Evolutionary conservation across 1,140 invertebrate species (phyloP).

Genomic region (Campoletis sonorensis): DNA sequence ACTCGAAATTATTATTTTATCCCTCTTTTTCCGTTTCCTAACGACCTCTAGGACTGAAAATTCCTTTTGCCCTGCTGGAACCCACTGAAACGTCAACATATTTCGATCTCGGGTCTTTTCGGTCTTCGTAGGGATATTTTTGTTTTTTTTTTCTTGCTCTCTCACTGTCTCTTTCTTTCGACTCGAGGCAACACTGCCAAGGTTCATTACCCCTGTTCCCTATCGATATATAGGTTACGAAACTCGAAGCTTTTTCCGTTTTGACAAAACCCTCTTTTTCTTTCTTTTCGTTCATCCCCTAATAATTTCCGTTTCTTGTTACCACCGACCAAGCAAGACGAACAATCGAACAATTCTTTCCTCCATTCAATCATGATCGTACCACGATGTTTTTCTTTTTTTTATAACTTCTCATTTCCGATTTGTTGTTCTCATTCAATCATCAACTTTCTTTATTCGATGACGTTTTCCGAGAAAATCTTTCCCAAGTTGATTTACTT

Average conservation of each 20-base stretch:
- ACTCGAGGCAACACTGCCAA: slow-evolving; percentile 4
- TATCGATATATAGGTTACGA: slow-evolving; percentile 51
- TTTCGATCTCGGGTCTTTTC: not conserved
- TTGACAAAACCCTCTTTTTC: not conserved
- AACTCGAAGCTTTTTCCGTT: slow-evolving; percentile 14
- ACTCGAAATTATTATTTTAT: slow-evolving; percentile 10
- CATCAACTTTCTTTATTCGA: too few relatives aligned
- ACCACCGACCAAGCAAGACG: too few relatives aligned
- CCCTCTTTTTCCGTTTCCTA: not conserved
- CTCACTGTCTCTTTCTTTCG: too few relatives aligned
- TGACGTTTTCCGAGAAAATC: too few relatives aligned
- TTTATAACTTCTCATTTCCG: too few relatives aligned
- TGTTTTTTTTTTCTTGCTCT: not conserved
- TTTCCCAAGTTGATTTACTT: too few relatives aligned
- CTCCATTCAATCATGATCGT: too few relatives aligned
- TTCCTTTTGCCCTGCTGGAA: not conserved
- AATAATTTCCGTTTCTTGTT: too few relatives aligned
- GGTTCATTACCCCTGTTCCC: slow-evolving; percentile 49
- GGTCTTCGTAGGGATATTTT: not conserved
- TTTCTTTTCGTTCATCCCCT: slow-evolving; percentile 16
- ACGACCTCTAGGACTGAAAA: not conserved
- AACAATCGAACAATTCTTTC: too few relatives aligned
- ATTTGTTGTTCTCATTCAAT: too few relatives aligned
- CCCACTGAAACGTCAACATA: too few relatives aligned
- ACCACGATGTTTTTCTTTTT: too few relatives aligned